Evolutionary conservation across 2,113 vertebrate genomes (phyloP), one percentile per base, ranked within the genome.

Genomic region (Lanius ludovicianus): DNA sequence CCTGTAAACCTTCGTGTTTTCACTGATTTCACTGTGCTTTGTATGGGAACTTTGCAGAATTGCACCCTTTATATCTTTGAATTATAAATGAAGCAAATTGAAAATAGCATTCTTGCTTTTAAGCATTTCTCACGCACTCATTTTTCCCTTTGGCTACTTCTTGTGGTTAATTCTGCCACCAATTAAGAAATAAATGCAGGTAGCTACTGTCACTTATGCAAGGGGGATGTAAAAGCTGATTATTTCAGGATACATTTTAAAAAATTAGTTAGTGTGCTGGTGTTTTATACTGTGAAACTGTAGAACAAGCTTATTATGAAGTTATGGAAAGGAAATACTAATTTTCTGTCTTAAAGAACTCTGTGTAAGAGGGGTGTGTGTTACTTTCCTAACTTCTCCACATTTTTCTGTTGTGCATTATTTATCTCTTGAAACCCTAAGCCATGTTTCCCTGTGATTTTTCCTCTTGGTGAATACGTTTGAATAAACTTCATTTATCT

Each of bases 11-110:
- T n/a, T 83, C 0, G 2, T 49, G 22, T 73, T 93, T 88, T 16
- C 9, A 12, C 68, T 80, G 84, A 31, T 50, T 96, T 80, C 5
- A 3, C 39, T 63, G 22, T 67, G 47, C 28, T 79, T 65, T 70
- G 59, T 35, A 53, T 70, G 67, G 67, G 30, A 88, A 74, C 75
- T 65, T 69, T 64, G 33, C 39, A 56, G 75, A 91, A 73, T 47
- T 80, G 21, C 9, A 59, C 42, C 13, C 42, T 90, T 80, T 85
- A 30, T 73, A 39, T n/a, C 27, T 92, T 37, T 97, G 87, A 94
- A 96, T 97, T 93, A 96, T 93, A 93, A 60, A 96, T 88, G 68
- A 95, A 77, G 52, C 17, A 77, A 77, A 92, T 67, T 81, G 92
- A 90, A 95, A 93, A 86, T 77, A 94, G 23, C 39, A 15, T 74